These are phyloP conservation scores for Scyliorhinus canicula DNA, from an alignment of 2,797 vertebrate genomes.

Conservation along the genomic window DNA sequence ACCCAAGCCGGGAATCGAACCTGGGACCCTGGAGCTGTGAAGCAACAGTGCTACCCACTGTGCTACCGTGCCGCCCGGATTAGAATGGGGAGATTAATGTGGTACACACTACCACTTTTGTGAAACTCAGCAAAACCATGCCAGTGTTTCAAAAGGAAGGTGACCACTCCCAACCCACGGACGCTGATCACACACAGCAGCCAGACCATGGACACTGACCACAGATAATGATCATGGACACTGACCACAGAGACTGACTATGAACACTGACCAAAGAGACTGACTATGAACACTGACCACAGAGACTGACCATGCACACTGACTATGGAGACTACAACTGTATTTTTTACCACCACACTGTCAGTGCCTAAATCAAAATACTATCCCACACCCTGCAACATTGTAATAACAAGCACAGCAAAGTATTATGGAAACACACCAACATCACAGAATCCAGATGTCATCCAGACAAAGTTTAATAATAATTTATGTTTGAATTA, in stretches of 20 bases:
- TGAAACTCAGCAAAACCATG: not conserved
- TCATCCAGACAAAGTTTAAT: not conserved
- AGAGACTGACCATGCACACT: not conserved
- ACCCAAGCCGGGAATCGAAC: too few species aligned
- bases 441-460: not conserved
- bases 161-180: not conserved
- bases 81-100: not conserved
- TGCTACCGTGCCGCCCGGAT: too few species aligned
- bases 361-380: not conserved
- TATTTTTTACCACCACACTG: not conserved
- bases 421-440: not conserved
- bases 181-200: too few species aligned
- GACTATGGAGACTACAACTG: not conserved
- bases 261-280: too few species aligned
- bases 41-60: too few species aligned
- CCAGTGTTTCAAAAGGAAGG: not conserved
- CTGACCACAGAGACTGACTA: not conserved
- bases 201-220: not conserved
- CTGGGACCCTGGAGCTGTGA: too few species aligned
- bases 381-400: not conserved
- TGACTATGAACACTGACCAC: not conserved
- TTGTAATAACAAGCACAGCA: not conserved
- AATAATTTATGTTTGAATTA: not conserved
- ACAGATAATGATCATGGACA: not conserved
- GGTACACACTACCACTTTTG: not conserved